Evolutionary conservation across 1,140 invertebrate species (phyloP), one percentile per base, ranked within the genome.

Genomic region (Lasioglossum albipes): DNA sequence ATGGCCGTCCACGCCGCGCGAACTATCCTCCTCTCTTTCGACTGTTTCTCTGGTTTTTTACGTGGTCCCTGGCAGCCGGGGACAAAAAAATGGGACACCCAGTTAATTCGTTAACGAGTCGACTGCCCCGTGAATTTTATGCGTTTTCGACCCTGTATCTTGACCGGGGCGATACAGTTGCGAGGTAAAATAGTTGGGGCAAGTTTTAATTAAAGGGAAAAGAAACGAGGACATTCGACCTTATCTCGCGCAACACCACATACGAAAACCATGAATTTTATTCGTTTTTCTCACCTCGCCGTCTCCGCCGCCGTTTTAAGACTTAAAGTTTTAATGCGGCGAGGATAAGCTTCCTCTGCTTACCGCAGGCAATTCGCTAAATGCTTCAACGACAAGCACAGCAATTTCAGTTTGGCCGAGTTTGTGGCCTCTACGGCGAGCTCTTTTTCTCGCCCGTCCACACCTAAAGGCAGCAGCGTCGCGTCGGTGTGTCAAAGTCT

Each of bases 341-440:
- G 68, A 67, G 82, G 84, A 87, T 89, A 88, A 88, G 82, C 85
- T 61, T 71, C 65, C 77, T 68, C 76, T 73, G 68, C 82, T 75
- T 82, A 81, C 84, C 86, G 71, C 86, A 83, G 80, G 84, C 84
- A 79, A 89, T 88, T 85, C 86, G 81, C 86, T 88, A 89, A 89
- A 89, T 87, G 88, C 82, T 69, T 59, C 54, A 86, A 88, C 84
- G 82, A 86, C 84, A 82, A 84, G 83, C 87, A 61, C 59, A 68
- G 82, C 81, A 86, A 88, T 88, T 89, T 82, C 82, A 84, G 80
- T 88, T 86, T 86, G 85, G 67, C 86, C 88, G 82, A 88, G 85
- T 87, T 88, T 62, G 57, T 2, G 13, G 31, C 6, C 4, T 18
- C 7, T 18, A 22, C 3, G 0, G 12, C 22, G 27, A 22, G 62